A percentile compares a stretch with the other conserved stretches of the same genome.
phyloP scores from a whole-genome alignment of 2,113 vertebrate species.

The Scalopus aquaticus region DNA sequence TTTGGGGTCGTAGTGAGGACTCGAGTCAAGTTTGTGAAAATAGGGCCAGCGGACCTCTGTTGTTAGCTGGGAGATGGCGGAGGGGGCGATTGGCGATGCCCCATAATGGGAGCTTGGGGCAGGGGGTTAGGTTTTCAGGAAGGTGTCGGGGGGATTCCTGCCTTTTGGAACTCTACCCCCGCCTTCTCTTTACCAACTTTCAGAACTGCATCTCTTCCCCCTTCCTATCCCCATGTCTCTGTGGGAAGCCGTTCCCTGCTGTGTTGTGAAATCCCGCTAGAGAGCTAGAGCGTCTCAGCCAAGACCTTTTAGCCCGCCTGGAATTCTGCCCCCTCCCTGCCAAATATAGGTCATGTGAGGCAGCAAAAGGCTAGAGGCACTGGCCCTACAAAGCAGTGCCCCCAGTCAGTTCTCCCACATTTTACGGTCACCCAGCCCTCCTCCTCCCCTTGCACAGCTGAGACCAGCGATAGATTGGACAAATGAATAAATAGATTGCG shows the following conservation, averaged over 20 bases:
- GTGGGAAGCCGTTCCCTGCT: slow-evolving; percentile 39
- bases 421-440: not conserved
- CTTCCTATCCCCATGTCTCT: not conserved
- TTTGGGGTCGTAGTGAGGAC: not conserved
- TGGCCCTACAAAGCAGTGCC: not conserved
- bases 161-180: not conserved
- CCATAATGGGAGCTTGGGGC: not conserved
- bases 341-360: slow-evolving; percentile 48
- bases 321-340: slow-evolving; percentile 61
- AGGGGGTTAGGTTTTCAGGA: too few relatives aligned
- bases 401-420: not conserved
- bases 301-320: slow-evolving; percentile 72
- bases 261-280: slow-evolving; percentile 71
- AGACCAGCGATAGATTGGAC: not conserved
- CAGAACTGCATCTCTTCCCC: not conserved
- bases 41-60: fast-evolving
- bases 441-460: not conserved
- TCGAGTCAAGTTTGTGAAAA: fast-evolving
- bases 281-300: slow-evolving; percentile 41
- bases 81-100: not conserved
- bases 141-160: not conserved
- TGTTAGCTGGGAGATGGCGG: not conserved
- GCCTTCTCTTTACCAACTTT: not conserved
- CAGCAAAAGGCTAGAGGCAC: slow-evolving; percentile 31
- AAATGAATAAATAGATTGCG: not conserved